A percentile compares a stretch with the other conserved stretches of the same genome.
Conservation (phyloP, 2,797 vertebrate species). For the Lindbergichthys nudifrons region DNA sequence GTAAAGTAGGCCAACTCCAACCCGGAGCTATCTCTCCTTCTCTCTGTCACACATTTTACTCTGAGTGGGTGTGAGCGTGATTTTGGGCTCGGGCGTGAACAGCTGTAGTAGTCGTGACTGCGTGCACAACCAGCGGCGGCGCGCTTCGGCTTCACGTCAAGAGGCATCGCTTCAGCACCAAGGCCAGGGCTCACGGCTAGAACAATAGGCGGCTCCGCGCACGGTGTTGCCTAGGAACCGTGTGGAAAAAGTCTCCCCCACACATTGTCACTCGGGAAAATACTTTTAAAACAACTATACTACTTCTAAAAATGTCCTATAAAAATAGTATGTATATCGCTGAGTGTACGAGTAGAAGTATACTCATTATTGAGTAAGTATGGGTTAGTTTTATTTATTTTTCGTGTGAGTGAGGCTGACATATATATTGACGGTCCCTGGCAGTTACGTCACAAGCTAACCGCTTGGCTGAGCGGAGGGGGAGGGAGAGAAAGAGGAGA, state of each 20-base stretch:
- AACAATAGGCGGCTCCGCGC: slow-evolving; percentile 84
- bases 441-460: slow-evolving; percentile 75
- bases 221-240: slow-evolving; percentile 62
- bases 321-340: fast-evolving
- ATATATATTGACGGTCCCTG: slow-evolving; percentile 63
- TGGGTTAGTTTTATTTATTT: background rate
- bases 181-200: slow-evolving; percentile 84
- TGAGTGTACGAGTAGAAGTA: fast-evolving
- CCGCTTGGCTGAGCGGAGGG: slow-evolving; percentile 58
- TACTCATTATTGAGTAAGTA: fast-evolving
- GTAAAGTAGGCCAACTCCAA: slow-evolving; percentile 79
- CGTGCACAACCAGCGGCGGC: slow-evolving; percentile 65
- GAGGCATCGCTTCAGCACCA: slow-evolving; percentile 84
- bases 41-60: slow-evolving; percentile 65
- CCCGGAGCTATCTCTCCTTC: slow-evolving; percentile 66
- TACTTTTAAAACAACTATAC: background rate
- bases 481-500: slow-evolving; percentile 48
- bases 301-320: background rate
- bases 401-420: background rate
- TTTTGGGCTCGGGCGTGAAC: slow-evolving; percentile 68
- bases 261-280: background rate
- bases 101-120: slow-evolving; percentile 80
- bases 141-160: slow-evolving; percentile 68
- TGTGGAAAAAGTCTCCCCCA: slow-evolving; percentile 27
- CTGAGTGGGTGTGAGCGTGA: slow-evolving; percentile 68